Conservation (phyloP, 1,140 invertebrate species). For the Portunus trituberculatus region DNA sequence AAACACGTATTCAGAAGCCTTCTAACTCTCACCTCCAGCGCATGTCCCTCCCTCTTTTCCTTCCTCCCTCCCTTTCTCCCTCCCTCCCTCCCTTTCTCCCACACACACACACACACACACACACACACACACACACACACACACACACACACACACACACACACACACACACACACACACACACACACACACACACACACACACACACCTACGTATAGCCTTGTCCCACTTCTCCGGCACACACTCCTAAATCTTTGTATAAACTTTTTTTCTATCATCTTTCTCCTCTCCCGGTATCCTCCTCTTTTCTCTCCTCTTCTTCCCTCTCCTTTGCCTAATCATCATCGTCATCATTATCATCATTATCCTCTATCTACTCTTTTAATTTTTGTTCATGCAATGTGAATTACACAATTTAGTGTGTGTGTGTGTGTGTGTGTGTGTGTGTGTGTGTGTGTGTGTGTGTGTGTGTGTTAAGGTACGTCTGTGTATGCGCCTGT, state of each 20-base stretch:
- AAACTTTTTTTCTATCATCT: not conserved
- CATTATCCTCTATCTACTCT: not conserved
- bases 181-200: not conserved
- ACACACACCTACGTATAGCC: not conserved
- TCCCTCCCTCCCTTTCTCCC: too few relatives aligned
- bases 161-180: not conserved
- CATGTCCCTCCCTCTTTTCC: not conserved
- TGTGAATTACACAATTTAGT: not conserved
- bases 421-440: conserved; percentile 36
- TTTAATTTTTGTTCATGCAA: too few relatives aligned
- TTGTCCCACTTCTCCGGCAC: not conserved
- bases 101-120: too few relatives aligned
- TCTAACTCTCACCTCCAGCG: not conserved
- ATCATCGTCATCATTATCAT: not conserved
- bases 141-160: not conserved
- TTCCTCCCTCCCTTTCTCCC: not conserved
- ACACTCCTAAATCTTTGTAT: not conserved
- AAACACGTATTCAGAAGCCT: not conserved
- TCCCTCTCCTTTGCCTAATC: not conserved
- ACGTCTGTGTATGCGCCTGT: not conserved
- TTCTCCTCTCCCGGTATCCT: not conserved
- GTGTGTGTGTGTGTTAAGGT: conserved; percentile 29
- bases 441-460: conserved; percentile 53
- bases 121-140: too few relatives aligned
- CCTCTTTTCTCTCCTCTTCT: not conserved